phyloP scores from a whole-genome alignment of 1,140 invertebrate genomes.

The Hyposmocoma kahamanoa region DNA sequence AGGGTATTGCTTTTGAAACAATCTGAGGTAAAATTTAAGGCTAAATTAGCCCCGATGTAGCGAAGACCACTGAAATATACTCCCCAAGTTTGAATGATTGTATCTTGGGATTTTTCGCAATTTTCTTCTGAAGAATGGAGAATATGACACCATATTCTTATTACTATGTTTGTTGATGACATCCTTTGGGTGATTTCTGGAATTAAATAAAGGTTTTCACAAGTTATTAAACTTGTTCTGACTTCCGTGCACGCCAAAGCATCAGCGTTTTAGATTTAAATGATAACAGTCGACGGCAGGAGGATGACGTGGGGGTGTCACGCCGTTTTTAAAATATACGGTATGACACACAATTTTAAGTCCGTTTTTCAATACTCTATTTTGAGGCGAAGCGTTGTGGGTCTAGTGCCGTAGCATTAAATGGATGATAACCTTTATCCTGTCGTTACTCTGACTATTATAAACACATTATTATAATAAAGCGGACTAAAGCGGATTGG shows the following conservation, averaged over 20 bases:
- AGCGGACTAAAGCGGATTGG: too few relatives aligned
- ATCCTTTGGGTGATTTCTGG: slow-evolving; percentile 62
- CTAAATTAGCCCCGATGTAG: slow-evolving; percentile 84
- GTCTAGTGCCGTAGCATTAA: too few relatives aligned
- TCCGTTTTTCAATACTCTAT: too few relatives aligned
- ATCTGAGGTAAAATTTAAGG: slow-evolving; percentile 79
- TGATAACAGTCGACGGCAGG: too few relatives aligned
- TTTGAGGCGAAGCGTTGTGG: too few relatives aligned
- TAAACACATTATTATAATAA: too few relatives aligned
- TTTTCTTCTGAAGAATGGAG: slow-evolving; percentile 28
- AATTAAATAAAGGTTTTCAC: slow-evolving; percentile 19
- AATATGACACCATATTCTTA: slow-evolving; percentile 75
- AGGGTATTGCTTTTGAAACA: slow-evolving; percentile 86
- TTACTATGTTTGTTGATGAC: slow-evolving; percentile 73
- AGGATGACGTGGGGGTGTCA: too few relatives aligned
- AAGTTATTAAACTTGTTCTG: not conserved
- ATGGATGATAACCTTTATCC: too few relatives aligned
- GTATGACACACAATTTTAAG: too few relatives aligned
- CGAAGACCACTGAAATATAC: slow-evolving; percentile 87
- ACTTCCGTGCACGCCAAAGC: not conserved
- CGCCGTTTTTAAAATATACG: too few relatives aligned
- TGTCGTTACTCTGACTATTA: too few relatives aligned
- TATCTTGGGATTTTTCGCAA: slow-evolving; percentile 55
- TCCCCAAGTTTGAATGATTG: slow-evolving; percentile 85
- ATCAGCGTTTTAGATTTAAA: not conserved